Percentiles rank a stretch among this genome's conserved stretches.
phyloP scores from a whole-genome alignment of 2,888 invertebrate genomes.

The Dryobota labecula region DNA sequence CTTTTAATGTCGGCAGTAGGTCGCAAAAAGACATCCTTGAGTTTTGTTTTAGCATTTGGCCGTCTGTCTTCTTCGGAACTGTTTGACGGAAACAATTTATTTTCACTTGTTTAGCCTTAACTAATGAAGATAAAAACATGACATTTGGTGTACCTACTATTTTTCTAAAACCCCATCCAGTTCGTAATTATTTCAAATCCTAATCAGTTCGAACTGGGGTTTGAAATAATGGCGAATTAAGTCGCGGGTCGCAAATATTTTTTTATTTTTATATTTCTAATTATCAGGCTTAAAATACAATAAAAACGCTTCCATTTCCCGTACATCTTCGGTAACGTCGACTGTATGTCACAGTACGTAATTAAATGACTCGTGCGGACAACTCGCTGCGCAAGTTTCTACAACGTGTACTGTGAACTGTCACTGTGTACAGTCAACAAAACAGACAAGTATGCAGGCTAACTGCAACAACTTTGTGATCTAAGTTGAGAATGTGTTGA shows the following conservation, averaged over 20 bases:
- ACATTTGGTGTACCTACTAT: too few species aligned
- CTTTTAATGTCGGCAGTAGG: too few species aligned
- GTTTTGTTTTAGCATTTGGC: not conserved
- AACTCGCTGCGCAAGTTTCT: conserved; percentile 69
- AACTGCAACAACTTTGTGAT: conserved; percentile 23
- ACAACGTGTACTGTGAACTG: conserved; percentile 56
- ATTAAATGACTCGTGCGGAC: conserved; percentile 78
- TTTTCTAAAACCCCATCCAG: too few species aligned
- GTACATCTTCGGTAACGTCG: conserved; percentile 43
- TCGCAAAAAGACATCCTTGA: too few species aligned
- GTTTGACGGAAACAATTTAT: not conserved
- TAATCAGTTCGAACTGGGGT: not conserved
- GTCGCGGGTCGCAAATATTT: not conserved
- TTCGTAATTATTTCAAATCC: too few species aligned
- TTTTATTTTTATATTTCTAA: not conserved
- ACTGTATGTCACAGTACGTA: conserved; percentile 72
- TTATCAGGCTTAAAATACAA: not conserved
- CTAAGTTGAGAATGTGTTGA: conserved; percentile 6
- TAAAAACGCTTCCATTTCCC: conserved; percentile 31
- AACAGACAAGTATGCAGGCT: conserved; percentile 28
- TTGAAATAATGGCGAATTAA: not conserved
- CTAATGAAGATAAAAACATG: too few species aligned
- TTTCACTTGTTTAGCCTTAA: not conserved
- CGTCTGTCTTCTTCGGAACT: not conserved
- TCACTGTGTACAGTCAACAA: conserved; percentile 45